Evolutionary conservation across 37 sponge, comb jelly and placozoan genomes (phyloP).

Genomic region (Halisarca cf. caerulea): DNA sequence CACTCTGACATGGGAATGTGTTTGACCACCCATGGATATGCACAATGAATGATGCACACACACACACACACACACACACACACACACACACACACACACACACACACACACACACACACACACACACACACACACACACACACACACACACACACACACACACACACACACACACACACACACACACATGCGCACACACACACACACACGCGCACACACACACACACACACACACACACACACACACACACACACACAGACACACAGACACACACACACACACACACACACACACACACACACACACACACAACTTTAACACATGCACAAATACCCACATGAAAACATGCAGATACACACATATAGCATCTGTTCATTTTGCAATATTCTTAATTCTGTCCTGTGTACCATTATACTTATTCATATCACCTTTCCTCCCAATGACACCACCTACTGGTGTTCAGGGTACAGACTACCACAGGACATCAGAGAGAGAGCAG

Average conservation of each 20-base stretch:
- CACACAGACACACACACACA: slow-evolving; percentile 1
- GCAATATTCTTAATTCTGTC: too few relatives aligned
- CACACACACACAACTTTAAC: not conserved
- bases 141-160: slow-evolving; percentile 24
- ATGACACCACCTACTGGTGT: slow-evolving; percentile 66
- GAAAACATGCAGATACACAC: too few relatives aligned
- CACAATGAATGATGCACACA: too few relatives aligned
- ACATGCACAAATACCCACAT: too few relatives aligned
- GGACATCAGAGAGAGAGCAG: not conserved
- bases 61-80: too few relatives aligned
- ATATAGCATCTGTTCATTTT: too few relatives aligned
- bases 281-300: not conserved
- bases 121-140: slow-evolving; percentile 12
- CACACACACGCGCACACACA: not conserved
- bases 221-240: not conserved
- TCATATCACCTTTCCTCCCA: slow-evolving; percentile 30
- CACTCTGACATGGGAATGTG: too few relatives aligned
- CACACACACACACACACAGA: too few relatives aligned
- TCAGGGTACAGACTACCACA: slow-evolving; percentile 33
- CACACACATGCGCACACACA: not conserved
- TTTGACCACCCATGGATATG: too few relatives aligned
- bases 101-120: slow-evolving; percentile 2
- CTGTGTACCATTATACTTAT: too few relatives aligned
- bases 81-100: too few relatives aligned
- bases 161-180: slow-evolving; percentile 24